Conservation (phyloP, 1,140 invertebrate genomes). For the Drosophila parabipectinata region DNA sequence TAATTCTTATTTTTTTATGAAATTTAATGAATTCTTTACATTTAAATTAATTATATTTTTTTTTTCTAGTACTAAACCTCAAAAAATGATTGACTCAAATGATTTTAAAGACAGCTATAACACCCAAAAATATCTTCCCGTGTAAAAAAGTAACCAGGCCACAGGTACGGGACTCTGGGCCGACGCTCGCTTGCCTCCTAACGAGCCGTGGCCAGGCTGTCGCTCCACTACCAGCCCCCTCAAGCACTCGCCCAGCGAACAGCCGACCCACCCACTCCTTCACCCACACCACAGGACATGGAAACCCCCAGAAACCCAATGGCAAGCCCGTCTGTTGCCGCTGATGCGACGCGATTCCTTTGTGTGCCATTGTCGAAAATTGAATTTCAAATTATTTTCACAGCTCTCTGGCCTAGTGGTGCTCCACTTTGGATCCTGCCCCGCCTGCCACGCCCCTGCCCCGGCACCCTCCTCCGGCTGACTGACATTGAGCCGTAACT, state of each 20-base stretch:
- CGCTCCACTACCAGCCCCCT: conserved; percentile 8
- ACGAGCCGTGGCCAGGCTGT: conserved; percentile 39
- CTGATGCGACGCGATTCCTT: conserved; percentile 69
- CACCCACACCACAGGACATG: conserved; percentile 33
- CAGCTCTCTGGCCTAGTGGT: conserved; percentile 65
- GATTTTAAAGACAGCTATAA: too few relatives aligned
- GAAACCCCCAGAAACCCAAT: conserved; percentile 14
- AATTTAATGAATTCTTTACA: too few relatives aligned
- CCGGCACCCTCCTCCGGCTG: conserved; percentile 11
- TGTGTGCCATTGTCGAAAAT: conserved; percentile 83
- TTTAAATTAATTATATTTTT: too few relatives aligned
- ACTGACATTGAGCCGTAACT: conserved; percentile 70
- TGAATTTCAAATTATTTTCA: conserved; percentile 83
- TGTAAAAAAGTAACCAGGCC: conserved; percentile 30
- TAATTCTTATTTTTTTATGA: too few relatives aligned
- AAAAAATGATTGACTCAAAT: too few relatives aligned
- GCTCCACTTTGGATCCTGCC: conserved; percentile 17
- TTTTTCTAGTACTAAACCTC: too few relatives aligned
- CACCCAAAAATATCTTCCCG: neutral
- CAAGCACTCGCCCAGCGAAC: conserved; percentile 1
- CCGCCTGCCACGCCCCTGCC: conserved; percentile 1
- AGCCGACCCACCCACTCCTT: conserved; percentile 36
- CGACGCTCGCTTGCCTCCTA: conserved; percentile 48
- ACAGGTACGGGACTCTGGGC: conserved; percentile 24
- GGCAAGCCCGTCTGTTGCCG: conserved; percentile 29